These are phyloP conservation scores for Myripristis murdjan DNA, from an alignment of 2,797 vertebrate genomes.

Conservation along the genomic window DNA sequence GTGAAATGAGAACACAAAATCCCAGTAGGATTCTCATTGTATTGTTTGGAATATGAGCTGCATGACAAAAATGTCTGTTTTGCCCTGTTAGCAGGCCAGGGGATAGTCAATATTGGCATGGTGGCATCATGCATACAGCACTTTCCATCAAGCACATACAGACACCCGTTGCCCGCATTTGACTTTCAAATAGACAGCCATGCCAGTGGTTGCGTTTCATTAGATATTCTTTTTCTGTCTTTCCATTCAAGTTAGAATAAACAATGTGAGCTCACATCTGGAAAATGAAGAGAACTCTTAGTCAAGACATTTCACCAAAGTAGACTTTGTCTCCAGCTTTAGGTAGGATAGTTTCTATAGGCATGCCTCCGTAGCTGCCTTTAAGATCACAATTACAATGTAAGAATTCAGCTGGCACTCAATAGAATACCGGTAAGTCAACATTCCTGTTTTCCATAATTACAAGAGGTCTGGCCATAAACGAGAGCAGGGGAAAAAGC, in stretches of 20 bases:
- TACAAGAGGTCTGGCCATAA: neutral
- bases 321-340: neutral
- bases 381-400: neutral
- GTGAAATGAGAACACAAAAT: conserved; percentile 28
- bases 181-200: conserved; percentile 38
- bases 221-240: neutral
- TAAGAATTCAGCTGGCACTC: neutral
- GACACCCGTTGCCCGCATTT: conserved; percentile 27
- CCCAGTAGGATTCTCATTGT: conserved; percentile 27
- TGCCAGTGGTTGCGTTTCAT: neutral
- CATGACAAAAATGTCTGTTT: conserved; percentile 27
- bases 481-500: neutral
- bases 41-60: conserved; percentile 29
- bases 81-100: neutral
- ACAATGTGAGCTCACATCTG: neutral
- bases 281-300: neutral
- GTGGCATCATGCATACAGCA: neutral
- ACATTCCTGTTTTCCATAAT: conserved; percentile 34
- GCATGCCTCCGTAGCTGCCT: neutral
- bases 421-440: conserved; percentile 29
- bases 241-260: neutral
- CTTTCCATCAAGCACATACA: conserved; percentile 36
- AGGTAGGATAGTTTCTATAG: neutral
- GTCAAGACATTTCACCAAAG: neutral
- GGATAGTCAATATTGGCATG: conserved; percentile 2